Evolutionary conservation across 2,113 vertebrate species (phyloP), one percentile per base, ranked within the genome.

Genomic region (Megaceryle torquata): DNA sequence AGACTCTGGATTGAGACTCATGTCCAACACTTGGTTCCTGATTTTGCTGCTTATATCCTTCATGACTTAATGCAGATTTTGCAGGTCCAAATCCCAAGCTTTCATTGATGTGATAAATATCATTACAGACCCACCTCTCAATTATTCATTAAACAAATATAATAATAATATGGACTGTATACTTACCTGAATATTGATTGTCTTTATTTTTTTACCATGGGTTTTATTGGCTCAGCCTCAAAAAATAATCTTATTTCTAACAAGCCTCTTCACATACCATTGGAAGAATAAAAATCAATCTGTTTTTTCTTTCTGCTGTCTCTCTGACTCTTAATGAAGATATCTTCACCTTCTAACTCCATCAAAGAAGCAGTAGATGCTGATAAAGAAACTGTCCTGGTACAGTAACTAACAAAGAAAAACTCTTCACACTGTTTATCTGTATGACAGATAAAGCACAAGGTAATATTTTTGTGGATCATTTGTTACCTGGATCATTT

Each of bases 401-500:
- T 48, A 74, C 24, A 48, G 26, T 83, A 77, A 81, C 25, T 44
- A 78, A n/a, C 13, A 21, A 60, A 79, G 61, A 77, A 86, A 11
- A 65, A 88, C 93, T 4, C 7, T 76, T 85, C 39, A 77, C 6
- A 10, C 4, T 54, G 11, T 89, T 82, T 50, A 60, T 12, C 50
- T 79, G 29, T 35, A 31, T 25, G 63, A 77, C 15, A 82, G n/a
- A 57, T n/a, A 77, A 71, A 86, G 46, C 9, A 72, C 20, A 82
- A 2, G 3, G 17, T 51, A 91, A 7, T 70, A 77, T 31, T 64
- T 77, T 33, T 65, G 70, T 50, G 24, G 18, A 59, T 88, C 1
- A n/a, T 54, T 69, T 51, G 76, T 60, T 97, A 98, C 98, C 98
- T 98, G 98, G 63, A 98, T 98, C 95, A 99, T 98, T 95, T 99